Conservation (phyloP, 2,888 invertebrate genomes). For the Melanostoma mellinum region DNA sequence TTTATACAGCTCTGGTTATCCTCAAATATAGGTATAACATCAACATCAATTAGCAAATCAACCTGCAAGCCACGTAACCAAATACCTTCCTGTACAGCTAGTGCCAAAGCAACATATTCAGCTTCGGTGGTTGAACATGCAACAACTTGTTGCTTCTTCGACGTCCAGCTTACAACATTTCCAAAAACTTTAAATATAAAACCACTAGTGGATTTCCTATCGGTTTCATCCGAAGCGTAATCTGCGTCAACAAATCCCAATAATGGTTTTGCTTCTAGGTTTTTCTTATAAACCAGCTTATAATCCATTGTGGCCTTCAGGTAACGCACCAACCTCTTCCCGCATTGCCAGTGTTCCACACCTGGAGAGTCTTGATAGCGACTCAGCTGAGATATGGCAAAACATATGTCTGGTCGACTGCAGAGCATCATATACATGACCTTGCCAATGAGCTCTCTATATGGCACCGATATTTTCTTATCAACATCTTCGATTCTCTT, state of each 20-base stretch:
- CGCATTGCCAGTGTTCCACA: constrained; percentile 31
- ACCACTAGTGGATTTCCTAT: constrained; percentile 37
- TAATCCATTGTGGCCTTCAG: neutral
- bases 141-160: constrained; percentile 45
- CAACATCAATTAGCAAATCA: constrained; percentile 32
- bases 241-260: constrained; percentile 9
- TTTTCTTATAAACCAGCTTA: constrained; percentile 4
- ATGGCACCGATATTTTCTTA: neutral
- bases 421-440: constrained; percentile 46
- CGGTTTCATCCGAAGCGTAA: constrained; percentile 13
- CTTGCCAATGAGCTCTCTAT: constrained; percentile 46
- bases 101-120: neutral
- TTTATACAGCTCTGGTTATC: constrained; percentile 54
- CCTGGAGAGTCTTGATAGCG: constrained; percentile 51
- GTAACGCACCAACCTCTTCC: neutral
- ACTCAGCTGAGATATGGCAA: constrained; percentile 47
- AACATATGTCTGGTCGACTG: constrained; percentile 49
- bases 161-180: constrained; percentile 36
- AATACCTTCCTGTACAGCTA: constrained; percentile 42
- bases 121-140: constrained; percentile 18
- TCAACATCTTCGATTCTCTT: too few relatives aligned
- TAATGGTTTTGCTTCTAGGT: neutral
- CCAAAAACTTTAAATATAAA: constrained; percentile 55
- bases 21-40: constrained; percentile 25
- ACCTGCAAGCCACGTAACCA: constrained; percentile 34